These are phyloP conservation scores for Salticus scenicus DNA, from an alignment of 2,888 invertebrate genomes.

Conservation along the genomic window DNA sequence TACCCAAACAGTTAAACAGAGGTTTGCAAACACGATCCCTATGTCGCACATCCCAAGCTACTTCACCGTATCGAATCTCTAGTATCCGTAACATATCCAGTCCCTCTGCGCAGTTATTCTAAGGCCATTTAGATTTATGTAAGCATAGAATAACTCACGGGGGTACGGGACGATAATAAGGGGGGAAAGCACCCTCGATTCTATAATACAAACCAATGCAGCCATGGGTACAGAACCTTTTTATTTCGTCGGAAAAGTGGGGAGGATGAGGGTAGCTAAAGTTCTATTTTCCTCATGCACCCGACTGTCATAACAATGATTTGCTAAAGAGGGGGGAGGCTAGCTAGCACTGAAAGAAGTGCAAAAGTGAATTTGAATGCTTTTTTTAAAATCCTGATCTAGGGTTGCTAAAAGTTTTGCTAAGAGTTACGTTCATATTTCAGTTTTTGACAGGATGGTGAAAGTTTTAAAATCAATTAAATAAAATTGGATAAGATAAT, in stretches of 20 bases:
- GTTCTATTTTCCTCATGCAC: slow-evolving; percentile 57
- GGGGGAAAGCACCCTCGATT: slow-evolving; percentile 15
- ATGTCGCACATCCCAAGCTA: slow-evolving; percentile 24
- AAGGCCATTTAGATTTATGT: slow-evolving; percentile 65
- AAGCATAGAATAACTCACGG: slow-evolving; percentile 31
- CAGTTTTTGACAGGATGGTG: too few species aligned
- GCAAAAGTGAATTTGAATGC: slow-evolving; percentile 46
- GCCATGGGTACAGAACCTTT: slow-evolving; percentile 27
- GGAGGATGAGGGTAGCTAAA: not conserved
- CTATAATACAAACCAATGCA: slow-evolving; percentile 63
- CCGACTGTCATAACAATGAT: slow-evolving; percentile 69
- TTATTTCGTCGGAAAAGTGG: slow-evolving; percentile 17
- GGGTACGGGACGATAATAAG: not conserved
- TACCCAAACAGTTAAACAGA: slow-evolving; percentile 13
- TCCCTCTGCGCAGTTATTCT: slow-evolving; percentile 57
- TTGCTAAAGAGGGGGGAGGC: slow-evolving; percentile 39
- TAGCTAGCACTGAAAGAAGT: not conserved
- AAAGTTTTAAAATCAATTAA: too few species aligned
- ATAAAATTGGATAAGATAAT: too few species aligned
- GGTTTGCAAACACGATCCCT: slow-evolving; percentile 52
- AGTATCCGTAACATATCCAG: slow-evolving; percentile 61
- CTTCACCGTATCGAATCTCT: slow-evolving; percentile 51
- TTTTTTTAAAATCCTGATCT: slow-evolving; percentile 43
- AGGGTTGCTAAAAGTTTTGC: slow-evolving; percentile 38
- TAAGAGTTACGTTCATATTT: too few species aligned